Percentiles rank a stretch among this genome's conserved stretches.
Conservation (phyloP, 2,797 vertebrate genomes). For the Sebastes taczanowskii region DNA sequence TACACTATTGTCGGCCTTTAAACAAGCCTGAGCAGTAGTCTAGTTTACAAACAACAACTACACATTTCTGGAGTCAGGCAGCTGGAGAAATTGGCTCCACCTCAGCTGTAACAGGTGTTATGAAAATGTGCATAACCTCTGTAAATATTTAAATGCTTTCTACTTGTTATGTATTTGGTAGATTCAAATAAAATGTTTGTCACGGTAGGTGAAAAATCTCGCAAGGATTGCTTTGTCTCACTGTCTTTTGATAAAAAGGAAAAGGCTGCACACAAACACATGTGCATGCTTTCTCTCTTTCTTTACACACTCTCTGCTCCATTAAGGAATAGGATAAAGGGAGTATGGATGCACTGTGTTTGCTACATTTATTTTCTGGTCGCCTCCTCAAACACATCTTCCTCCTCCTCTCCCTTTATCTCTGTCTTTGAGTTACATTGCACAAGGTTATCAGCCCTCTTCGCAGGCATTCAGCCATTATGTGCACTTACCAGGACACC, state of each 20-base stretch:
- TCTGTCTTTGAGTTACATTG: conserved; percentile 34
- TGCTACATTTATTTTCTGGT: conserved; percentile 14
- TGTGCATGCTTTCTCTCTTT: background rate
- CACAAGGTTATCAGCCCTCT: conserved; percentile 62
- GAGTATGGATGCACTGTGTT: conserved; percentile 4
- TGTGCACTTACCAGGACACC: conserved; percentile 56
- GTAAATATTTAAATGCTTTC: too few relatives aligned
- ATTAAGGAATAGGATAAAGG: background rate
- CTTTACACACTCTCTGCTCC: background rate
- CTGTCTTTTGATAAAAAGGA: background rate
- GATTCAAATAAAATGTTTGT: background rate
- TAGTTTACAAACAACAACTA: background rate
- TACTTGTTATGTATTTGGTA: background rate
- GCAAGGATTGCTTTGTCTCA: background rate
- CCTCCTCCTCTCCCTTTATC: conserved; percentile 20
- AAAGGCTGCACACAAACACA: background rate
- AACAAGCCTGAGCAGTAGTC: rapidly evolving
- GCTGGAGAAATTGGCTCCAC: too few relatives aligned
- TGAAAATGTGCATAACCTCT: too few relatives aligned
- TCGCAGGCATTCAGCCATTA: conserved; percentile 55
- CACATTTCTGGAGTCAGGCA: background rate
- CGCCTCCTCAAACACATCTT: conserved; percentile 20
- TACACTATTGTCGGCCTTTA: background rate
- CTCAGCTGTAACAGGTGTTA: background rate
- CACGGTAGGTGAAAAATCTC: background rate